Evolutionary conservation across 37 sponge, comb jelly and placozoan genomes (phyloP), one percentile per base, ranked within the genome.

Genomic region (Ianthella basta): DNA sequence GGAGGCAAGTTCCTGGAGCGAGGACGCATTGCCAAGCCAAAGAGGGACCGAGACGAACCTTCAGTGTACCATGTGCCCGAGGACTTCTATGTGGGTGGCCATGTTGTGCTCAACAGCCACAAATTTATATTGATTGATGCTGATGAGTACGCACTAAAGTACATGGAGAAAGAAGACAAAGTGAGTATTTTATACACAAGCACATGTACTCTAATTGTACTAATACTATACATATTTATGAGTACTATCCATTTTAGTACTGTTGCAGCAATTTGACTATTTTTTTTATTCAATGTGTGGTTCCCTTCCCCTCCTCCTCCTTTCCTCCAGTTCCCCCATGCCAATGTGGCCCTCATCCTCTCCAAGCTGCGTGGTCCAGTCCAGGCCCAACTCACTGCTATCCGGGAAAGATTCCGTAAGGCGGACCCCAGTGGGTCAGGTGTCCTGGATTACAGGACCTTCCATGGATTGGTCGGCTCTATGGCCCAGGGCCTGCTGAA

Each of bases 71-170:
- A 94, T 73, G 81, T 59, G 34, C 72, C 95, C 19, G 93, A 94
- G 83, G 97, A 98, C 75, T 86, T 98, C 34, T 97, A 85, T 38
- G 80, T 98, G 12, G 99, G 99, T 0, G 89, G 88, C 25, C 82
- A 55, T 0, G 91, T 97, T 33, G 84, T 85, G 67, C 83, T 98
- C 70, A 87, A 95, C 79, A 85, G 84, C 24, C 91, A 95, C 87
- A 87, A 87, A 40, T 98, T 98, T 77, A 36, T 92, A 1, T 79
- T 98, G 19, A 82, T 95, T 72, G 96, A 98, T 60, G 90, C 90
- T 41, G 99, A 98, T 83, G 99, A 98, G 88, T 98, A 98, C 77
- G 97, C 94, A 0, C 68, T 97, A 39, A 64, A 85, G 15, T 98
- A 98, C 90, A 97, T 97, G 96, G 99, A 98, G 84, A 88, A 94